Conservation (phyloP, 2,888 invertebrate genomes). For the Coenonympha glycerion region DNA sequence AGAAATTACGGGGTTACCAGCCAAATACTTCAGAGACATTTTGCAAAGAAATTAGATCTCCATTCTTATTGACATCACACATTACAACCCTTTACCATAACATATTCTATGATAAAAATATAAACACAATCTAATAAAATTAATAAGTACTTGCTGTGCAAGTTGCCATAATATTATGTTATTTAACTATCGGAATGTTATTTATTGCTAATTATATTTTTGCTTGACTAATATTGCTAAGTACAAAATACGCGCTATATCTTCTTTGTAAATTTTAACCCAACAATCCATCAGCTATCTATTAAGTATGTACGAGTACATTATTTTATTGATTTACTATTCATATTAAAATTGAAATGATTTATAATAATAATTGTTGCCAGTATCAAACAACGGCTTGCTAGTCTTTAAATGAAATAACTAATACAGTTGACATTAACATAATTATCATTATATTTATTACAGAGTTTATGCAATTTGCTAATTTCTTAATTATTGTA, state of each 20-base stretch:
- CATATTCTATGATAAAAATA: background rate
- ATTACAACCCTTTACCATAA: background rate
- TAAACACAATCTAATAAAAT: background rate
- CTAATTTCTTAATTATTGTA: too few relatives aligned
- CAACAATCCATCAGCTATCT: background rate
- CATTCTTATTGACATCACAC: too few relatives aligned
- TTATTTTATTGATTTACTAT: too few relatives aligned
- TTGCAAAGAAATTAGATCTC: too few relatives aligned
- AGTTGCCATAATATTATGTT: background rate
- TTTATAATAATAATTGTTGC: too few relatives aligned
- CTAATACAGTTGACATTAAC: background rate
- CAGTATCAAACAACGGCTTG: constrained; percentile 13
- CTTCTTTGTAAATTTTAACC: background rate
- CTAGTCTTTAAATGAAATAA: constrained; percentile 11
- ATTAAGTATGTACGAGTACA: too few relatives aligned
- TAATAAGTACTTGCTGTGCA: constrained; percentile 1
- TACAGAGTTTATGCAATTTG: background rate
- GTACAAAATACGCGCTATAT: background rate
- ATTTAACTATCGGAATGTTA: background rate
- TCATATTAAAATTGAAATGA: too few relatives aligned
- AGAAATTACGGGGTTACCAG: too few relatives aligned
- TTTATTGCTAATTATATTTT: background rate
- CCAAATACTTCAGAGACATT: too few relatives aligned
- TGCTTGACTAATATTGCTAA: background rate
- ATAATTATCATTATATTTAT: background rate